Base-by-base conservation (phyloP, 2,797 vertebrate species). In the Acanthopagrus latus region DNA sequence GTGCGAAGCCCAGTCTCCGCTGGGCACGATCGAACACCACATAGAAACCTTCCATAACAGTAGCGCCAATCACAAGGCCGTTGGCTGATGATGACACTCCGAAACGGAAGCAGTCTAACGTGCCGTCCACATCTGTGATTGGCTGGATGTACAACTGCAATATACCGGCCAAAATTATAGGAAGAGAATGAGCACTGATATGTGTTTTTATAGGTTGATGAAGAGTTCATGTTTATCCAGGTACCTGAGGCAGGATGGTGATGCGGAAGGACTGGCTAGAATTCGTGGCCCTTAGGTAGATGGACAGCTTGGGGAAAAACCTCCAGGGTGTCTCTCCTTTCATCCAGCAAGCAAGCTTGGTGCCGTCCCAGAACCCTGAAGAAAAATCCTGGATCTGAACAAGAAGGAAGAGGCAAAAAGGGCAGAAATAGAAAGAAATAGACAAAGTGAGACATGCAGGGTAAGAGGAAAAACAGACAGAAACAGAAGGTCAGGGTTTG, bases 41-140 rank as follows among this genome's bases (percentile, higher is more conserved):
- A 0, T 98, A 98, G 93, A 99, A 99, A 29, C 98, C 98, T 87
- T 99, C 98, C 98, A 99, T 99, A 58, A 99, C 96, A 0, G 97
- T 99, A 17, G 98, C 98, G 0, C 98, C 98, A 0, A 99, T 97
- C 82, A 99, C 97, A 73, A 99, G 91, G 1, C 97, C 97, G 0
- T 94, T 97, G 0, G 94, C 80, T 1, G 98, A 99, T 0, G 97
- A 94, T 0, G 98, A 98, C 71, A 99, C 94, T 23, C 98, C 97
- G 0, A 99, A 99, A 2, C 98, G 94, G 83, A 96, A 99, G 89
- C 98, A 99, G 73, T 96, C 95, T 21, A 98, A 80, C 1, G 93
- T 94, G 51, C 94, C 88, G 9, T 96, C 96, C n/a, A 96, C 84
- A 1, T 96, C 96, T 54, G 94, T 89, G 88, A 99, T 93, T 17